Percentiles rank a stretch among this genome's conserved stretches.
Conservation (phyloP, 2,113 vertebrate species). For the Platichthys stellatus region DNA sequence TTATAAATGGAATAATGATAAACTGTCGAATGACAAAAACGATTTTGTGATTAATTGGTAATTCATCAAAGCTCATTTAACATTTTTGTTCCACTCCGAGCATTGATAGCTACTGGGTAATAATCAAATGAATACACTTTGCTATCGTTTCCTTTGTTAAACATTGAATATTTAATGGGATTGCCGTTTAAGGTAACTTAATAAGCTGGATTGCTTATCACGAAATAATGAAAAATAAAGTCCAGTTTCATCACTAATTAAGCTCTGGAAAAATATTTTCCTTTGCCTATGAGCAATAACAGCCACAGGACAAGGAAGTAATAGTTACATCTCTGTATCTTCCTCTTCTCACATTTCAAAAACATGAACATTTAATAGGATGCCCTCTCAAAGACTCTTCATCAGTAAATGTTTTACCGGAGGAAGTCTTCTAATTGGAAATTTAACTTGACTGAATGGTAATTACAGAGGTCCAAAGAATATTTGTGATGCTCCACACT, state of each 20-base stretch:
- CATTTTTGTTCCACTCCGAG: constrained; percentile 27
- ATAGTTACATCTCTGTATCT: constrained; percentile 15
- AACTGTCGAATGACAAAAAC: constrained; percentile 40
- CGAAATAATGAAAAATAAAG: constrained; percentile 13
- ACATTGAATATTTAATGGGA: constrained; percentile 36
- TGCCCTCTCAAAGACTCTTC: constrained; percentile 16
- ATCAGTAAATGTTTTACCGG: constrained; percentile 15
- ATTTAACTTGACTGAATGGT: constrained; percentile 5
- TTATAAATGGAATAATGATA: constrained; percentile 65
- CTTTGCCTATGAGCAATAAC: constrained; percentile 29
- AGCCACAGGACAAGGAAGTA: constrained; percentile 18
- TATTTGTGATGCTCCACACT: neutral
- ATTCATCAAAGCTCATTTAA: constrained; percentile 35
- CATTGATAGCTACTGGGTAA: constrained; percentile 8
- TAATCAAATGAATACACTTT: constrained; percentile 6
- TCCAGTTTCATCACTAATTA: constrained; percentile 28
- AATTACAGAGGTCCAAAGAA: neutral
- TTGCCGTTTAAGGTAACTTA: constrained; percentile 10
- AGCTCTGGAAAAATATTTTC: constrained; percentile 11
- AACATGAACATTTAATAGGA: constrained; percentile 8
- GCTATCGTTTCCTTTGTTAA: constrained; percentile 18
- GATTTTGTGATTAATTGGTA: constrained; percentile 36
- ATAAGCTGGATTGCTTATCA: constrained; percentile 9
- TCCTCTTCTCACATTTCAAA: constrained; percentile 20
- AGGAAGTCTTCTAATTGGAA: constrained; percentile 15